Base-by-base conservation (phyloP, 1,140 invertebrate genomes). In the Pseudobourletiella spinata region DNA sequence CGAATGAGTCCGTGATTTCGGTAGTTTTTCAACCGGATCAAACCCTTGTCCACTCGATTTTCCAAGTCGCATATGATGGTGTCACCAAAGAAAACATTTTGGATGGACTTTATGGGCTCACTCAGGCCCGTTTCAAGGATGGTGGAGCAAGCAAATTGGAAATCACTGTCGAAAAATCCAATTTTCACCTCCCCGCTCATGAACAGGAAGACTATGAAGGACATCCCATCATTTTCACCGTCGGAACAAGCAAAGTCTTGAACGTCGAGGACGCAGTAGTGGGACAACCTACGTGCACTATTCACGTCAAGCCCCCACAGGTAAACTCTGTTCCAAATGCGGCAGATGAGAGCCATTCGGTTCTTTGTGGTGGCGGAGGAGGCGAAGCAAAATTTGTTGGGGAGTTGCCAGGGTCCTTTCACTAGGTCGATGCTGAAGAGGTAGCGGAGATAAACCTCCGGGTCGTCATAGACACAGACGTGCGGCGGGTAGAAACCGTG, bases 401-500 rank as follows among this genome's bases (percentile, higher is more conserved):
- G 68, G 51, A 61, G 52, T 20, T 48, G 52, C 65, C 67, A 69
- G 24, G 42, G 39, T 11, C 54, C 62, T 56, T 66, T 61, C 0
- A 52, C 28, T 15, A 69, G 54, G 20, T 66, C 62, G 15, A 66
- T 62, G 29, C 52, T 20, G 46, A 67, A 67, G 6, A 70, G 22
- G 1, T 55, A 35, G 11, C 18, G 60, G 16, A 70, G 59, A 25
- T 22, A 63, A 3, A 63, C 14, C 56, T 70, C 68, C 29, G 63
- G 59, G 18, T 66, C 64, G 63, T 70, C 68, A 30, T 65, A 70
- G 20, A 70, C 55, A 48, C 64, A 66, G 14, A 66, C 43, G 39
- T 70, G 68, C 26, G 68, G 68, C 3, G 68, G 68, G 56, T 64
- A 70, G 52, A 70, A 70, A 14, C 68, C 68, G 44, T 32, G 42